Evolutionary conservation across 2,888 invertebrate genomes (phyloP).

Genomic region (Watsonalla binaria): DNA sequence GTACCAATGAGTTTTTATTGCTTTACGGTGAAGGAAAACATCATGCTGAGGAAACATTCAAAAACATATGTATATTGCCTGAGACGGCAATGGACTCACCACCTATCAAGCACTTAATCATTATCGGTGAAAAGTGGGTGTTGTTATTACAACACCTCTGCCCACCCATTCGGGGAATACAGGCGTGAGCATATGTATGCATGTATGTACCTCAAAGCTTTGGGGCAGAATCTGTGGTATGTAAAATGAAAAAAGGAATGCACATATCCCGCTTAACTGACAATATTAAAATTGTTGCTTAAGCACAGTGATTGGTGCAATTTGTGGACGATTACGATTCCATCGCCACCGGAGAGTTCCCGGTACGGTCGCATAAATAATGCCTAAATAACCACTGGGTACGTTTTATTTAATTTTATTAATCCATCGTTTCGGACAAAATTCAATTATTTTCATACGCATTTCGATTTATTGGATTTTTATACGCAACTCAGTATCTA

Average conservation of each 20-base stretch:
- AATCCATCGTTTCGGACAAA: slow-evolving; percentile 6
- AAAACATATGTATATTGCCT: no score
- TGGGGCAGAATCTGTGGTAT: background rate
- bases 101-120: no score
- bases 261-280: slow-evolving; percentile 20
- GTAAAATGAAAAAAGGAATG: background rate
- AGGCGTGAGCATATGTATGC: no score
- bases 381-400: slow-evolving; percentile 30
- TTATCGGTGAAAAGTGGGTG: no score
- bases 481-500: background rate
- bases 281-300: slow-evolving; percentile 29
- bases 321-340: slow-evolving; percentile 41
- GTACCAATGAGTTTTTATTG: no score
- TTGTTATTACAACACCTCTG: no score
- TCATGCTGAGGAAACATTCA: no score
- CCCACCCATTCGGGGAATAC: no score
- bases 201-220: no score
- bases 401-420: slow-evolving; percentile 17
- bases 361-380: slow-evolving; percentile 49
- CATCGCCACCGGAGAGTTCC: slow-evolving; percentile 39
- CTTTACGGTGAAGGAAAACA: no score
- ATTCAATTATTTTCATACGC: slow-evolving; percentile 26
- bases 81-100: no score
- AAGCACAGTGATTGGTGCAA: slow-evolving; percentile 31
- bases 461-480: background rate